Evolutionary conservation across 2,113 vertebrate species (phyloP), one percentile per base, ranked within the genome.

Genomic region (Nesogale talazaci): DNA sequence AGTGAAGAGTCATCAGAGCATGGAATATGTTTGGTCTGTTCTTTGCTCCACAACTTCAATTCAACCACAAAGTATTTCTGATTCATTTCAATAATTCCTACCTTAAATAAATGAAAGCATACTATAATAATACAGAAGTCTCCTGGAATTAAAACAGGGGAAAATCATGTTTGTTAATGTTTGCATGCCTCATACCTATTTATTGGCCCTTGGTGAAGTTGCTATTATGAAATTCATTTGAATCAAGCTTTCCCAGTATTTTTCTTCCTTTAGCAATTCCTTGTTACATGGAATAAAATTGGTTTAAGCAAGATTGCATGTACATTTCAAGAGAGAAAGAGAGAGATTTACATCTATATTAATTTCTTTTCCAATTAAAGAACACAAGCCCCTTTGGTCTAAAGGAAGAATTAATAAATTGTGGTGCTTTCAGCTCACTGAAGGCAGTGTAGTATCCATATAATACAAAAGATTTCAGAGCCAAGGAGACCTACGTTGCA

Each of bases 61-160:
- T 25, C 52, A 38, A 17, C 31, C 78, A 12, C 70, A 34, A 61
- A 80, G 4, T 86, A 83, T 78, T 86, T 86, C 77, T 75, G 57
- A 77, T 38, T 29, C 42, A 88, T 29, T 15, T 42, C 6, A 90
- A 34, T 42, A 34, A 75, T 36, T 70, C 46, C 46, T 11, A 52
- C 22, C 88, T n/a, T 70, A 57, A 40, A 46, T 57, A 65, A 34
- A 46, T 83, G 22, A 29, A 84, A 81, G n/a, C 91, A 42, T 69
- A 16, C 10, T 1, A 2, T 38, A 88, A 93, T 76, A 88, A 59
- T 29, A 69, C 81, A 83, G 57, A 94, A 89, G 86, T 90, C 72
- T 83, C 70, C 29, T 86, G 83, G 81, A 93, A 16, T 10, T 80
- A 20, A 91, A 61, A 46, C 2, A 67, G n/a, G 42, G 15, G 38